Evolutionary conservation across 2,797 vertebrate genomes (phyloP).

Genomic region (Gallinago solitaria): DNA sequence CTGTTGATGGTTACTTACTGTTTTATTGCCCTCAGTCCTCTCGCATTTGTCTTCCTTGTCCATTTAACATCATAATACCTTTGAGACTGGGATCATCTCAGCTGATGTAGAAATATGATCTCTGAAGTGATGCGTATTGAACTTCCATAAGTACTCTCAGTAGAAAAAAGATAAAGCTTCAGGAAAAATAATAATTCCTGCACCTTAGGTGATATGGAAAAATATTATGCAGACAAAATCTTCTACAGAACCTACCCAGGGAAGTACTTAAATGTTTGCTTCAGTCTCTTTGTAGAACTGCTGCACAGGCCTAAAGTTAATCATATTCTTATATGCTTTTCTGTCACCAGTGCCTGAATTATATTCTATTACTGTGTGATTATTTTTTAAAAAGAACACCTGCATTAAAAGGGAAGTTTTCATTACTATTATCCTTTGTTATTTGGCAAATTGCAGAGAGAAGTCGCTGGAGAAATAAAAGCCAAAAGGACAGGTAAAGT

Average conservation of each 20-base stretch:
- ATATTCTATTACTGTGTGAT: not conserved
- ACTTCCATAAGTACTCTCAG: not conserved
- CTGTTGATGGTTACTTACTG: not conserved
- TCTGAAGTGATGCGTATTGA: not conserved
- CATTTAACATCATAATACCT: not conserved
- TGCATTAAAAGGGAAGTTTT: not conserved
- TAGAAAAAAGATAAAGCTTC: not conserved
- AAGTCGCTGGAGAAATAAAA: conserved; percentile 34
- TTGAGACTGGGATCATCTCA: not conserved
- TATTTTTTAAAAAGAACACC: not conserved
- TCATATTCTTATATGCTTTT: not conserved
- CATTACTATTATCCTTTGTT: not conserved
- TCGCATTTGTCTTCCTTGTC: conserved; percentile 10
- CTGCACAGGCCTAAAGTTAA: not conserved
- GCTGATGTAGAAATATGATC: not conserved
- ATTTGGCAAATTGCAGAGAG: not conserved
- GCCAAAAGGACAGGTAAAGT: conserved; percentile 37
- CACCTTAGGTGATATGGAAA: not conserved
- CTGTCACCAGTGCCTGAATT: not conserved
- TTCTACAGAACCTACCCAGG: not conserved
- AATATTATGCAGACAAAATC: not conserved
- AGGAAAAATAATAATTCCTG: not conserved
- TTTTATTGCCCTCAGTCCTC: conserved; percentile 3
- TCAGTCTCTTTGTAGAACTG: not conserved
- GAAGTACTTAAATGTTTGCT: not conserved